Percentiles rank a stretch among this genome's conserved stretches.
phyloP scores from a whole-genome alignment of 2,888 invertebrate species.

The Agrotis exclamationis region DNA sequence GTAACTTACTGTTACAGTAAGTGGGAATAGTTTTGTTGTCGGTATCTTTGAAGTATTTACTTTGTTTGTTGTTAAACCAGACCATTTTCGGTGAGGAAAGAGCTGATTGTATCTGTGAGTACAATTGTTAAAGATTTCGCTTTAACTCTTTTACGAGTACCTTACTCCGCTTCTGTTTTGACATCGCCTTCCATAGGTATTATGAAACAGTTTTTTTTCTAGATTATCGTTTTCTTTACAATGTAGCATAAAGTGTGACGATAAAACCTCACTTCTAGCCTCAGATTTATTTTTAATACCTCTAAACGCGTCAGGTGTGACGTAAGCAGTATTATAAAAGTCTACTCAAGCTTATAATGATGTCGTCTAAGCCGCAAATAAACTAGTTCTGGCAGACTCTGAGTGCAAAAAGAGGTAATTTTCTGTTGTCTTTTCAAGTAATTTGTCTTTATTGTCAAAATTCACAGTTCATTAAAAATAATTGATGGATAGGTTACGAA shows the following conservation, averaged over 20 bases:
- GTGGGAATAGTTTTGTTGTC: conserved; percentile 36
- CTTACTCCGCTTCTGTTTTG: background rate
- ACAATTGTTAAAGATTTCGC: conserved; percentile 2
- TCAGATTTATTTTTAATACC: conserved; percentile 58
- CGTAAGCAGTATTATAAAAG: conserved; percentile 67
- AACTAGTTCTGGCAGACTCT: conserved; percentile 55
- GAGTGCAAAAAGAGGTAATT: conserved; percentile 53
- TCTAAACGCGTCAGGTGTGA: conserved; percentile 63
- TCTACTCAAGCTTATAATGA: conserved; percentile 61
- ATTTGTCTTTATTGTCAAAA: conserved; percentile 51
- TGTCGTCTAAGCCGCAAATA: conserved; percentile 65
- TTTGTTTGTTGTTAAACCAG: conserved; percentile 33
- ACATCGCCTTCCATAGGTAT: background rate
- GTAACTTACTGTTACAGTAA: conserved; percentile 32
- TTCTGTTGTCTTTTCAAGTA: conserved; percentile 54
- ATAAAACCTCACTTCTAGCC: conserved; percentile 50
- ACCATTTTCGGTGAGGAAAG: conserved; percentile 27
- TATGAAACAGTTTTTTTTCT: conserved; percentile 5
- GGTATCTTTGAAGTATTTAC: conserved; percentile 26
- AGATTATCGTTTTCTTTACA: conserved; percentile 32
- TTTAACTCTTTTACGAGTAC: conserved; percentile 2
- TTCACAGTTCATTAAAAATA: conserved; percentile 52
- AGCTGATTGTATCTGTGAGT: conserved; percentile 12
- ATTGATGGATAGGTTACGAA: conserved; percentile 51
- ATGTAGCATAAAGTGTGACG: conserved; percentile 43